Evolutionary conservation across 2,888 invertebrate genomes (phyloP).

Genomic region (Pyrgus malvae): DNA sequence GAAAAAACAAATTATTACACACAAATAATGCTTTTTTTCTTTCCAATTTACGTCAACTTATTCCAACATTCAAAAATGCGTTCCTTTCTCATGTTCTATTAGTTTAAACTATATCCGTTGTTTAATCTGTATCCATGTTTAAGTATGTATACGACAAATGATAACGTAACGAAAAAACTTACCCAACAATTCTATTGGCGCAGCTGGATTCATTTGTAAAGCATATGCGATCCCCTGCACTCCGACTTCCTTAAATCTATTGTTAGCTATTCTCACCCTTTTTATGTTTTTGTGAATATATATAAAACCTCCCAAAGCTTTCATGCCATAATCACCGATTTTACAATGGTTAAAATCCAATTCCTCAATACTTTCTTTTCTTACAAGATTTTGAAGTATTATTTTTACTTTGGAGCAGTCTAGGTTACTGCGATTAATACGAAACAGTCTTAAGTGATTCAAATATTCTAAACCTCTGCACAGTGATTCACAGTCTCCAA

Average conservation of each 20-base stretch:
- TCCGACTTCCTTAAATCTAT: constrained; percentile 78
- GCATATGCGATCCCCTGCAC: constrained; percentile 79
- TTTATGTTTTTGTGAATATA: constrained; percentile 69
- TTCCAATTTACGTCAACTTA: too few species aligned
- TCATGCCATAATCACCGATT: constrained; percentile 83
- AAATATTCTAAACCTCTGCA: constrained; percentile 77
- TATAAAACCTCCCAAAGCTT: constrained; percentile 83
- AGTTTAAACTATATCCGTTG: too few species aligned
- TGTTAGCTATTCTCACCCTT: constrained; percentile 77
- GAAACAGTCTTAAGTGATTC: constrained; percentile 70
- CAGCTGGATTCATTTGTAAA: constrained; percentile 71
- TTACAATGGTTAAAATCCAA: constrained; percentile 85
- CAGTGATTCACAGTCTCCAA: constrained; percentile 80
- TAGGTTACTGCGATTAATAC: constrained; percentile 83
- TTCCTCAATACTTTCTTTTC: constrained; percentile 77
- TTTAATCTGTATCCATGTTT: too few species aligned
- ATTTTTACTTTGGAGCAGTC: constrained; percentile 82
- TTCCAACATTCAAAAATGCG: too few species aligned
- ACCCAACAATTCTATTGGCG: constrained; percentile 74
- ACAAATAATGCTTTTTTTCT: too few species aligned
- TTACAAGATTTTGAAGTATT: constrained; percentile 77
- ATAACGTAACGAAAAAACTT: too few species aligned
- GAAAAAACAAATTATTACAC: too few species aligned
- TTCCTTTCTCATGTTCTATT: too few species aligned
- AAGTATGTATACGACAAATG: too few species aligned